Conservation (phyloP, 1,140 invertebrate genomes). For the Leptonema lineaticorne region DNA sequence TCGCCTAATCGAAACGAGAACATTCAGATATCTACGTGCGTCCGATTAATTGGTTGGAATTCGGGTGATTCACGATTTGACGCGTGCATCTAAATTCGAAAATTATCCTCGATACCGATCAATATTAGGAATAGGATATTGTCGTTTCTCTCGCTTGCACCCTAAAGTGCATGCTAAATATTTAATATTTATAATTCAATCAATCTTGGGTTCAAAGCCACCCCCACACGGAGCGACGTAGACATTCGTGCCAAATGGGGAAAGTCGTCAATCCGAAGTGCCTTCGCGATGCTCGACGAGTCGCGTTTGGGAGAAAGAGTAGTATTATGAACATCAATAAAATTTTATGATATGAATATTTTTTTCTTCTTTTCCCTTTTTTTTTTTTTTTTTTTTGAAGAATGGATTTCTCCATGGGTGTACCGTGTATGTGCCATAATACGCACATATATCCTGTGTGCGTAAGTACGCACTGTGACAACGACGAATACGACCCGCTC, state of each 20-base stretch:
- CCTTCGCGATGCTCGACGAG: background rate
- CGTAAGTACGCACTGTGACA: background rate
- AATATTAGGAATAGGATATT: too few species aligned
- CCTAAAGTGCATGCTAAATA: background rate
- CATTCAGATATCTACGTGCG: too few species aligned
- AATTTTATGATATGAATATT: conserved; percentile 42
- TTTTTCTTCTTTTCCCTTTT: too few species aligned
- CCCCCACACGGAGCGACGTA: background rate
- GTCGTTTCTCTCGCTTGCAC: background rate
- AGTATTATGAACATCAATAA: conserved; percentile 41
- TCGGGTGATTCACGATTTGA: too few species aligned
- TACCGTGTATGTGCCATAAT: too few species aligned
- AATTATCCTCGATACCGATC: too few species aligned
- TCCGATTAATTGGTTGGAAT: too few species aligned
- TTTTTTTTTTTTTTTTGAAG: too few species aligned
- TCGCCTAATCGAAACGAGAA: too few species aligned
- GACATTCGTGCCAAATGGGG: conserved; percentile 33
- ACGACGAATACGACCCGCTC: conserved; percentile 4
- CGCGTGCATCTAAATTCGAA: too few species aligned
- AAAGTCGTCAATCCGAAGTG: conserved; percentile 33
- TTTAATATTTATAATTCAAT: conserved; percentile 35
- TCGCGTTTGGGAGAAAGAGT: background rate
- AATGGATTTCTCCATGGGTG: conserved; percentile 33
- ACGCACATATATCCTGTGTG: too few species aligned
- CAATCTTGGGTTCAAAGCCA: conserved; percentile 21